These are phyloP conservation scores for Diogma glabrata DNA, from an alignment of 2,888 invertebrate genomes.

Conservation along the genomic window DNA sequence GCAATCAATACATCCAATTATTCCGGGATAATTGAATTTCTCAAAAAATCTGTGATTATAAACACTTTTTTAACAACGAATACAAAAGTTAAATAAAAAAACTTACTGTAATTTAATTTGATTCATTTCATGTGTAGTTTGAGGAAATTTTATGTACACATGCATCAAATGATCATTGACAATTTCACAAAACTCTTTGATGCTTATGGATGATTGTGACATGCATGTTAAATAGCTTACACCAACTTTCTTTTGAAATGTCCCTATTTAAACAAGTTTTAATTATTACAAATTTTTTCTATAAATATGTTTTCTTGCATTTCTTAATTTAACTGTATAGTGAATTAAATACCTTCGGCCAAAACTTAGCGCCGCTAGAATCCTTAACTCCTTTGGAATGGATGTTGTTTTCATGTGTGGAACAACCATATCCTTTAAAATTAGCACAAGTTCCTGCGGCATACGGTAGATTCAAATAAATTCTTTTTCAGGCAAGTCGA, in stretches of 20 bases:
- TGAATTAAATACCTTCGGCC: too few species aligned
- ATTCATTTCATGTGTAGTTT: not conserved
- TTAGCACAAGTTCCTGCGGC: too few species aligned
- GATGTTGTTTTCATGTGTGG: too few species aligned
- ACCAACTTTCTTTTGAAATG: not conserved
- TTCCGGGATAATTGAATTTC: not conserved
- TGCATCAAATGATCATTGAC: not conserved
- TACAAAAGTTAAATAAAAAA: not conserved
- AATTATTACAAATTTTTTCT: too few species aligned
- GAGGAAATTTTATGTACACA: not conserved
- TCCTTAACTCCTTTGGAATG: too few species aligned
- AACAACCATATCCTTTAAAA: too few species aligned
- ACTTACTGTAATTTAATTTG: not conserved
- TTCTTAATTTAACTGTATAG: too few species aligned
- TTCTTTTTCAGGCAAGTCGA: too few species aligned
- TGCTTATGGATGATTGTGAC: not conserved
- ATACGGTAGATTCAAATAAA: too few species aligned
- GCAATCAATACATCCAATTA: not conserved
- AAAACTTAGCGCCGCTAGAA: too few species aligned
- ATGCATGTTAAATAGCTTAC: not conserved
- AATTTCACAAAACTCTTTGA: not conserved
- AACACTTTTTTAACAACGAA: not conserved
- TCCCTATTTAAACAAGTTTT: not conserved
- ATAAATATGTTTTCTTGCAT: too few species aligned
- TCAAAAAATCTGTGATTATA: not conserved